phyloP scores from a whole-genome alignment of 1,140 invertebrate genomes.

The Megalonaias nervosa region DNA sequence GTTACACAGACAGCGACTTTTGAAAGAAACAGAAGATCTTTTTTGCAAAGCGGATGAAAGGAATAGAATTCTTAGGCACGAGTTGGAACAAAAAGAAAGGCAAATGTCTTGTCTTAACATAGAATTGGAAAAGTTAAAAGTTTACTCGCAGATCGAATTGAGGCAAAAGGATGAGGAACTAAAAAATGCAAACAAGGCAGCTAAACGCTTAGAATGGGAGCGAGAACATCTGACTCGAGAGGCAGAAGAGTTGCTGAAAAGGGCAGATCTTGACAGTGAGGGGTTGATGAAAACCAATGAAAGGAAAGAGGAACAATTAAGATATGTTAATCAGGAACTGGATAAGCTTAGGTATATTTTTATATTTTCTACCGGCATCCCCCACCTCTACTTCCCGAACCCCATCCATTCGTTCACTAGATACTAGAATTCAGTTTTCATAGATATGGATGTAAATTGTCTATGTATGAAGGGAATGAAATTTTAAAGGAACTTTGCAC shows the following conservation, averaged over 20 bases:
- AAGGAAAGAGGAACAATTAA: constrained; percentile 36
- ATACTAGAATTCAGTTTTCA: no score
- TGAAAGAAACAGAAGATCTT: constrained; percentile 23
- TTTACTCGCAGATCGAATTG: constrained; percentile 20
- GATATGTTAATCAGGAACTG: constrained; percentile 30
- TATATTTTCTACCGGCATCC: background rate
- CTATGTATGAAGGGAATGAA: no score
- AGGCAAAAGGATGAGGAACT: constrained; percentile 13
- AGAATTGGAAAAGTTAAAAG: constrained; percentile 30
- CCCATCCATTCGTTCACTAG: no score
- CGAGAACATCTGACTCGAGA: constrained; percentile 31
- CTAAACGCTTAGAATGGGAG: constrained; percentile 27
- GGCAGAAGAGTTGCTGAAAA: constrained; percentile 28
- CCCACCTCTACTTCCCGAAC: no score
- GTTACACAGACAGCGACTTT: constrained; percentile 1
- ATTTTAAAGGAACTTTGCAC: no score
- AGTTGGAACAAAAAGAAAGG: constrained; percentile 24
- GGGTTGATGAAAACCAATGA: constrained; percentile 24
- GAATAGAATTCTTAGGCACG: constrained; percentile 4
- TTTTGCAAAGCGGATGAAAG: constrained; percentile 20
- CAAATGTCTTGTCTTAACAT: constrained; percentile 44
- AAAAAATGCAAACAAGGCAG: constrained; percentile 12
- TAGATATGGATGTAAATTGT: no score
- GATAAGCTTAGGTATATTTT: constrained; percentile 31
- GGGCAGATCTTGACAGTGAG: constrained; percentile 29